Base-by-base conservation (phyloP, 2,113 vertebrate genomes). In the Poecile atricapillus region DNA sequence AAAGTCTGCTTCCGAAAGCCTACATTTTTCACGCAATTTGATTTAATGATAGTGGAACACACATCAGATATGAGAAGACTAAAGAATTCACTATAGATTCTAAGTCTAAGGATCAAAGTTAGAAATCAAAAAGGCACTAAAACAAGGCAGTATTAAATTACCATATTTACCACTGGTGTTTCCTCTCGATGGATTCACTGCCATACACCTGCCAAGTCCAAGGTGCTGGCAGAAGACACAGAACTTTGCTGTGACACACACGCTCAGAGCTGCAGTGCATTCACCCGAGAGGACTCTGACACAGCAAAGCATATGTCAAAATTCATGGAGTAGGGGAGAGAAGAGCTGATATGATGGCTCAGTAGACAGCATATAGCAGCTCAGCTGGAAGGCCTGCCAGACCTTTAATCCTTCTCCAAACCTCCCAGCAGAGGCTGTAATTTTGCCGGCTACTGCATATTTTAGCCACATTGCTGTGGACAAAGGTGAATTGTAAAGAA, bases 321-420 rank as follows among this genome's bases (percentile, higher is more conserved):
- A 93, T 39, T 79, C 83, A 87, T 35, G 53, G 77, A 78, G 77
- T 3, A 73, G 21, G 43, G 63, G 69, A 76, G 82, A 46, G 50
- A 46, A 70, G 74, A 49, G 84, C 49, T 82, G 62, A 44, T 44
- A 33, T 0, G 9, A 91, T 15, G 62, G 81, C 74, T 82, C 78
- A 58, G 21, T 33, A 62, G 84, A 62, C 65, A 79, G 69, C n/a
- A 37, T 31, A 9, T 0, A 87, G 17, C 2, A 7, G 33, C 60
- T 47, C 0, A 9, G 64, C 86, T 73, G 90, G 53, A 60, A 64
- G 65, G 84, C 69, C 56, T 87, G 89, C 93, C 87, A 95, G 89
- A 71, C 65, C 87, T 89, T 89, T 95, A 58, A 76, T 75, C 58
- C 49, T 33, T 73, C 47, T 91, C 89, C 93, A 94, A 93, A 82